Base-by-base conservation (phyloP, 2,888 invertebrate genomes). In the Lepidochrysops patricia region DNA sequence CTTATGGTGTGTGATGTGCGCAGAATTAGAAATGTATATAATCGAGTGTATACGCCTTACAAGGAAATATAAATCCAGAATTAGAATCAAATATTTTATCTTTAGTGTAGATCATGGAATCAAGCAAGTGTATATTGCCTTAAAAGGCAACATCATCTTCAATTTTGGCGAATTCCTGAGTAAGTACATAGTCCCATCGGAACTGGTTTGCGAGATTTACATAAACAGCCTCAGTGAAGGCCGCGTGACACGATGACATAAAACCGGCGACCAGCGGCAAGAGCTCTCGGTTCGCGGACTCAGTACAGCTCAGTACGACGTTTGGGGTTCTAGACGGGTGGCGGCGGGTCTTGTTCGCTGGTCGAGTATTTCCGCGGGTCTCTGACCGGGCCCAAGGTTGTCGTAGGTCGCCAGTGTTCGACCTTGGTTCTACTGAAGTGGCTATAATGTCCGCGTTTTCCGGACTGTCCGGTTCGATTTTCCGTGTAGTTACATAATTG, bases 341-440 rank as follows among this genome's bases (percentile, higher is more conserved):
- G 68, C 76, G 77, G 72, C 68, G 70, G 77, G 62, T 75, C 83
- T 67, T 19, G 57, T 67, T 75, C 12, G 58, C 66, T 79, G 81
- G 85, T 64, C 71, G 73, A 62, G 64, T 63, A 82, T 82, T 87
- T 88, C 87, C 87, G 86, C 73, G 75, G 84, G 84, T 82, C 82
- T 77, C 66, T 73, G 84, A 79, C 83, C 86, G 80, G 62, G 57
- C 63, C 69, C 80, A 87, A 88, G 87, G 88, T 81, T 84, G 79
- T 81, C 73, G 77, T 79, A 82, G 82, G 71, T 71, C 71, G 74
- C 73, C 68, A 71, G 76, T 79, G 77, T 79, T 62, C 75, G 81
- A 84, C 88, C 87, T 88, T 88, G 84, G 75, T 73, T 77, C 74
- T 77, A 77, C 81, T 81, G 71, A 72, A 63, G 73, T 74, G 70